phyloP scores from a whole-genome alignment of 2,113 vertebrate species.

The Xiphophorus maculatus region DNA sequence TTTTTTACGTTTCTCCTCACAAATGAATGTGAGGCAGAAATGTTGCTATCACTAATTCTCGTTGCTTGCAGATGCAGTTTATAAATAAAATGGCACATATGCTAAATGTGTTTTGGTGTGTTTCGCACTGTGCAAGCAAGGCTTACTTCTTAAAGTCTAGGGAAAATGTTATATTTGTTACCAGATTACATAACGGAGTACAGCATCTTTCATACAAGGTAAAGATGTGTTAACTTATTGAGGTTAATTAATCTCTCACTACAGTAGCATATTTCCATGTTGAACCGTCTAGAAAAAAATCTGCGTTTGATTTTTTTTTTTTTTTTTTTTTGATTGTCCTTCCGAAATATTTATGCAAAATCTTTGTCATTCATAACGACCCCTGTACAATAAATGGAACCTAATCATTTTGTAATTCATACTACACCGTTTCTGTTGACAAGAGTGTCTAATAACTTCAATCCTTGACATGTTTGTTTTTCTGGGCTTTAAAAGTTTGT shows the following conservation, averaged over 20 bases:
- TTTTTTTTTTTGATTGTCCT: neutral
- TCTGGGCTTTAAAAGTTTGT: too few species aligned
- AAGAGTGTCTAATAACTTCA: too few species aligned
- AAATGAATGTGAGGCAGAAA: conserved; percentile 81
- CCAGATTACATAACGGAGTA: neutral
- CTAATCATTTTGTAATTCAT: too few species aligned
- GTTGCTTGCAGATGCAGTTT: conserved; percentile 66
- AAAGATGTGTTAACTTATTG: neutral
- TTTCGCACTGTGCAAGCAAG: neutral
- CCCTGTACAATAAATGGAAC: too few species aligned
- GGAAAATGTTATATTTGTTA: neutral
- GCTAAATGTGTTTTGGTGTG: conserved; percentile 18
- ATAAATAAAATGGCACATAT: conserved; percentile 71
- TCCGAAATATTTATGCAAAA: neutral
- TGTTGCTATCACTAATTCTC: conserved; percentile 83
- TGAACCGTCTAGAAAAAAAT: neutral
- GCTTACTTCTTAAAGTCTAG: neutral
- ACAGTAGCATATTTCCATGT: neutral
- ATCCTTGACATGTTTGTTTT: too few species aligned
- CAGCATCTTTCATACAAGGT: neutral
- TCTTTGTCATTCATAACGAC: too few species aligned
- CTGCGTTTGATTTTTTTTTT: neutral
- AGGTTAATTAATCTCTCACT: neutral
- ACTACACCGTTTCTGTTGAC: too few species aligned
- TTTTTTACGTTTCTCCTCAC: conserved; percentile 78